phyloP scores from a whole-genome alignment of 2,113 vertebrate genomes.

The Talpa occidentalis region DNA sequence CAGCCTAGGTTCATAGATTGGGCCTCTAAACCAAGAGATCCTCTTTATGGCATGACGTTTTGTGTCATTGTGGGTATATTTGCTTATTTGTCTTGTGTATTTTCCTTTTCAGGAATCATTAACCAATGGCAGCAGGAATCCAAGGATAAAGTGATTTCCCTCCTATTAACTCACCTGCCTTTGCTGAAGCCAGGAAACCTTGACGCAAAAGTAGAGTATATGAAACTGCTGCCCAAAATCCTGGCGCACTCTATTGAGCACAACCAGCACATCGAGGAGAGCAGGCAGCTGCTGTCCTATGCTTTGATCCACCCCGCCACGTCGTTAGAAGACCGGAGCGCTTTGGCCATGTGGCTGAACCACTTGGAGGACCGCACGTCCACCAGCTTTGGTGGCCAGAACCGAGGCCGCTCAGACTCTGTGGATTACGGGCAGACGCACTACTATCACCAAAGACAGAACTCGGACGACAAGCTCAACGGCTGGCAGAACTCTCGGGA shows the following conservation, averaged over 20 bases:
- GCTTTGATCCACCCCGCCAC: conserved; percentile 98
- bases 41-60: rapidly evolving
- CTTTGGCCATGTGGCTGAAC: conserved; percentile 98
- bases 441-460: conserved; percentile 98
- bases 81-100: conserved; percentile 58
- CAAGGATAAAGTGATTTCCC: conserved; percentile 97
- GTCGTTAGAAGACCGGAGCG: conserved; percentile 95
- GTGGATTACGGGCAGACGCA: conserved; percentile 93
- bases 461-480: conserved; percentile 97
- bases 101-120: conserved; percentile 91
- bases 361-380: conserved; percentile 98
- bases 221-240: conserved; percentile 97
- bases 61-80: not conserved
- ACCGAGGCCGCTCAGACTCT: conserved; percentile 91
- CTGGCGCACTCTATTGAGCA: conserved; percentile 98
- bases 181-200: conserved; percentile 97
- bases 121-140: conserved; percentile 98
- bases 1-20: not conserved
- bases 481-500: conserved; percentile 97
- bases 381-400: conserved; percentile 85
- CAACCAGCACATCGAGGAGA: conserved; percentile 97
- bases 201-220: conserved; percentile 97
- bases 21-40: not conserved
- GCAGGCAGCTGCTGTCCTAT: conserved; percentile 97
- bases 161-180: conserved; percentile 96